phyloP scores from a whole-genome alignment of 2,888 invertebrate genomes.

The Corbicula japonica region DNA sequence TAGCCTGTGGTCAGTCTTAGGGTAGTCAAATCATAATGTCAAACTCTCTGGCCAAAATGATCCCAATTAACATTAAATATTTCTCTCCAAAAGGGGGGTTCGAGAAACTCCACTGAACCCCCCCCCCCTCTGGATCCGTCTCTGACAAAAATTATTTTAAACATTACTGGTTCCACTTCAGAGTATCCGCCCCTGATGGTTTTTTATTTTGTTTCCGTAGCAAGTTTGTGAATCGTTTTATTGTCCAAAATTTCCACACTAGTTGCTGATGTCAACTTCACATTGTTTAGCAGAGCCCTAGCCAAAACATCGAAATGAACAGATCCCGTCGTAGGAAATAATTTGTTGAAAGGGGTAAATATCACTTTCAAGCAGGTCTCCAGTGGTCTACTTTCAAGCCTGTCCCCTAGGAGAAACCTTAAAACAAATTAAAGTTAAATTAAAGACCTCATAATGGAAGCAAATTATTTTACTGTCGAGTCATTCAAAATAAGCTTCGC shows the following conservation, averaged over 20 bases:
- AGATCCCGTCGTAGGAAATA: constrained; percentile 78
- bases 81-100: no score
- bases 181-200: no score
- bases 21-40: no score
- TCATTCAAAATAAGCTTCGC: background rate
- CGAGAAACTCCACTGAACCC: no score
- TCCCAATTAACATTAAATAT: no score
- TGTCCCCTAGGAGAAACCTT: constrained; percentile 81
- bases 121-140: no score
- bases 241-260: constrained; percentile 76
- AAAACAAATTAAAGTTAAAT: constrained; percentile 15
- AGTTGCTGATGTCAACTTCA: constrained; percentile 55
- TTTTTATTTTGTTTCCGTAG: constrained; percentile 28
- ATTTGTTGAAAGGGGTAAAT: constrained; percentile 75
- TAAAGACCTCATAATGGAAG: background rate
- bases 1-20: no score
- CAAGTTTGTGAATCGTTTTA: constrained; percentile 76
- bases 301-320: constrained; percentile 79
- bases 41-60: no score
- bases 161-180: no score
- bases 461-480: background rate
- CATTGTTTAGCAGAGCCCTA: constrained; percentile 81
- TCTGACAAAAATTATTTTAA: no score
- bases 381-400: constrained; percentile 76
- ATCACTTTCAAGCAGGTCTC: constrained; percentile 72